Evolutionary conservation across 2,888 invertebrate species (phyloP), one percentile per base, ranked within the genome.

Genomic region (Caenorhabditis becei): DNA sequence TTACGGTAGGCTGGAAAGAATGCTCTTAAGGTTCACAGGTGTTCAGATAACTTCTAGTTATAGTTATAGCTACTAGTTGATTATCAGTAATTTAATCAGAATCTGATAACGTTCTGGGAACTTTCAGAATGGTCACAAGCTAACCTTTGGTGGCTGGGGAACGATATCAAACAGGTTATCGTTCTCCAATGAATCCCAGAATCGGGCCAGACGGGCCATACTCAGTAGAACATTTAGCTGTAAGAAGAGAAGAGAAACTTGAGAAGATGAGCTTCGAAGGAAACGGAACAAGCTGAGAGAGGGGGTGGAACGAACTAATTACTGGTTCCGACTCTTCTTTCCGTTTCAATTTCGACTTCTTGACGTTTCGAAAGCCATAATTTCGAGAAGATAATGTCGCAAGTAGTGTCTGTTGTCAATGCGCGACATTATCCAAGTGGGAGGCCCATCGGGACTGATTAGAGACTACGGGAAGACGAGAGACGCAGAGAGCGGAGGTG

Each of bases 181-280:
- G 62, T 80, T 83, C 66, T 84, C 84, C 41, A 84, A 59, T 16
- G 84, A 84, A 63, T 84, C 84, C 84, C 84, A 84, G 63, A 80
- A 84, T 23, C 84, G 79, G 61, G 84, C 84, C 61, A 84, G 63
- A 26, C 81, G 61, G 7, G 81, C 26, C 81, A 81, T 81, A 32
- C 28, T 66, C n/a, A 66, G 51, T 14, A 41, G 59, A 66, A 47
- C 74, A 74, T 74, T 35, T 59, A 65, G 74, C 65, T 65, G 65
- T 16, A 41, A 18, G 20, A 47, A 49, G 18, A 18, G 7, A 23
- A 10, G 49, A n/a, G n/a, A 49, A 28, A 49, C 2, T 28, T 28
- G 54, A 20, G 24, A 7, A 18, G 10, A 10, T 16, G 41, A 16
- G 14, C 24, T 20, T 2, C 28, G n/a, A n/a, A 10, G 14, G 10